Base-by-base conservation (phyloP, 2,797 vertebrate species). In the Natrix natrix region DNA sequence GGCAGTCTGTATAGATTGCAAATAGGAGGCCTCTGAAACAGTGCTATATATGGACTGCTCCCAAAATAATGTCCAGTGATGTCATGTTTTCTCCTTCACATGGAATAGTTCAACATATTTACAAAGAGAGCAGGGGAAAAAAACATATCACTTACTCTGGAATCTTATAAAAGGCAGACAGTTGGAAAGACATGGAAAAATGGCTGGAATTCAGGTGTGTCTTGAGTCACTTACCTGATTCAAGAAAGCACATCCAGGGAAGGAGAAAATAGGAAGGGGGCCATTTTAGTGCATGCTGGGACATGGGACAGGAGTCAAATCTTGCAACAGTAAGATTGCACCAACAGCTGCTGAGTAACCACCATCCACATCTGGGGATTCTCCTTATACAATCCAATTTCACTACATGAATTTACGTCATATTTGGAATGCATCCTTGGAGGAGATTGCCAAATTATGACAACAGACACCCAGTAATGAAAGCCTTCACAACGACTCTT, bases 391-490 rank as follows among this genome's bases (percentile, higher is more conserved):
- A 88, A 93, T 91, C 43, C 86, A 28, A 69, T 69, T 87, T 69
- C 17, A 57, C 7, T 32, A 89, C 43, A 87, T 69, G 10, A 24
- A 60, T 91, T n/a, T 60, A 54, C 2, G n/a, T 61, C 92, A 91
- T 91, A 28, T 20, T 55, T 55, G 57, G 91, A 55, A 91, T 0
- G n/a, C 22, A n/a, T 52, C 83, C 24, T 48, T 88, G n/a, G 92
- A 48, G 16, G 91, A n/a, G 7, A 28, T 74, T 91, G 90, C 90
- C 90, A 91, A 69, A 69, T 83, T 83, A 83, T 48, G 24, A 13
- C 55, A 90, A 32, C 54, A 88, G 83, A 52, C 78, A 56, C 87
- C 55, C 66, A 88, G 32, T 78, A 88, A 61, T 91, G 78, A 93
- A 88, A 78, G 14, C 60, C 17, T 63, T 8, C 22, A 88, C 52